A percentile compares a stretch with the other conserved stretches of the same genome.
phyloP scores from a whole-genome alignment of 2,888 invertebrate species.

The Xanthorhoe spadicearia region DNA sequence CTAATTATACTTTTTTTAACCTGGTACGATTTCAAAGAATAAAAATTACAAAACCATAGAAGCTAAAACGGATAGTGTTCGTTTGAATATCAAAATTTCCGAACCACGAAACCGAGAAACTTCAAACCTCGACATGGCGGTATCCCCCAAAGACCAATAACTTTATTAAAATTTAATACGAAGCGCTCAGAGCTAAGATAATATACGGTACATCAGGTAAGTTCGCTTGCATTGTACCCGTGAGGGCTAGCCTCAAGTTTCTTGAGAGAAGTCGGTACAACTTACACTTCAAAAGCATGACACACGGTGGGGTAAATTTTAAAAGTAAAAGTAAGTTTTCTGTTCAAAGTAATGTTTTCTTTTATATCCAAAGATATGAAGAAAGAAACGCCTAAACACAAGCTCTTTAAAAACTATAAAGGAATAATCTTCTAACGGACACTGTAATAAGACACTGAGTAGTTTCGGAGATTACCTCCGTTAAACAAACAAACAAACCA shows the following conservation, averaged over 20 bases:
- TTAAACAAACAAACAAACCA: no score
- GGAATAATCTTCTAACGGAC: no score
- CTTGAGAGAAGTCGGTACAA: not conserved
- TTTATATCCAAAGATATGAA: no score
- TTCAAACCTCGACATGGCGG: conserved; percentile 28
- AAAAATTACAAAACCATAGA: no score
- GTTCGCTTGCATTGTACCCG: conserved; percentile 34
- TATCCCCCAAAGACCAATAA: conserved; percentile 26
- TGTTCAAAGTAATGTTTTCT: no score
- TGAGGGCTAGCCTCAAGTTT: conserved; percentile 16
- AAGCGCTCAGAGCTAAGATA: conserved; percentile 28
- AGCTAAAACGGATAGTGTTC: not conserved
- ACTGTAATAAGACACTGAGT: no score
- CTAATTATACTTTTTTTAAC: no score
- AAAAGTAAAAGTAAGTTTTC: not conserved
- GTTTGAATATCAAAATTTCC: not conserved
- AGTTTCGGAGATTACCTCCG: no score
- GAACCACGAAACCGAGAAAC: conserved; percentile 19
- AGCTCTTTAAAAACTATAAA: no score
- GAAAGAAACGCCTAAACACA: no score
- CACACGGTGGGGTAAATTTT: not conserved
- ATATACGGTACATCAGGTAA: conserved; percentile 31
- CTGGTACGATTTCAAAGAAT: no score
- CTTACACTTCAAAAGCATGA: not conserved
- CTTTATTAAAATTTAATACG: conserved; percentile 32